Evolutionary conservation across 2,797 vertebrate genomes (phyloP).

Genomic region (Rhinophrynus dorsalis): DNA sequence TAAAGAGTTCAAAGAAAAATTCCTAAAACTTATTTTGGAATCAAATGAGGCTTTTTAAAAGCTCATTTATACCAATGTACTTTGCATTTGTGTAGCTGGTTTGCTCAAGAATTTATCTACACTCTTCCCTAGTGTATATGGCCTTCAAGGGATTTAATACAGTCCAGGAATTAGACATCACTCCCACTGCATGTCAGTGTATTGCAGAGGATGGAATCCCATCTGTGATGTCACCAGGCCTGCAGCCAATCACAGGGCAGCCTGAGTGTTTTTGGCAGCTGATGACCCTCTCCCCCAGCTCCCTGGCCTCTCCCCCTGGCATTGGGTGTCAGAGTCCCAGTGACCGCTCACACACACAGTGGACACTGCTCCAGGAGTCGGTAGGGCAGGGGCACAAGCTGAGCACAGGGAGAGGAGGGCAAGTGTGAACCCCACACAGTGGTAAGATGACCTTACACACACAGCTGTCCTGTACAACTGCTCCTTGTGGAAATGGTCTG

Average conservation of each 20-base stretch:
- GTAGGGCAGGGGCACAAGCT: conserved; percentile 14
- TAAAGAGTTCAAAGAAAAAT: too few species aligned
- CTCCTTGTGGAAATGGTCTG: too few species aligned
- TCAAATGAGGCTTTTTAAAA: too few species aligned
- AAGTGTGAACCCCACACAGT: background rate
- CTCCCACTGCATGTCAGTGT: background rate
- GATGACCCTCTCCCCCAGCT: background rate
- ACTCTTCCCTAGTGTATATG: too few species aligned
- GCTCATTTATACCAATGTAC: too few species aligned
- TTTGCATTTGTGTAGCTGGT: too few species aligned
- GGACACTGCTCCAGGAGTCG: conserved; percentile 18
- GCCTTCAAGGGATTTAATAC: too few species aligned
- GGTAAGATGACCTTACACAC: too few species aligned
- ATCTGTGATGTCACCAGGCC: conserved; percentile 19
- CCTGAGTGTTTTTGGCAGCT: conserved; percentile 28
- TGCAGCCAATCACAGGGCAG: conserved; percentile 28
- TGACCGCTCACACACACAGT: conserved; percentile 37
- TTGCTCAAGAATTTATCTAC: too few species aligned
- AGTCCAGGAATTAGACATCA: too few species aligned
- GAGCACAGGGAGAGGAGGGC: background rate
- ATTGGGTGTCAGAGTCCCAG: conserved; percentile 23
- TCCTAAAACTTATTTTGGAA: too few species aligned
- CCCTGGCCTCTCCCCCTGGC: conserved; percentile 25
- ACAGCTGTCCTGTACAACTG: too few species aligned
- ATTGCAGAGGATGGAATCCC: background rate